A percentile compares a stretch with the other conserved stretches of the same genome.
Evolutionary conservation across 1,140 invertebrate species (phyloP).

Genomic region (Trichonephila inaurata): DNA sequence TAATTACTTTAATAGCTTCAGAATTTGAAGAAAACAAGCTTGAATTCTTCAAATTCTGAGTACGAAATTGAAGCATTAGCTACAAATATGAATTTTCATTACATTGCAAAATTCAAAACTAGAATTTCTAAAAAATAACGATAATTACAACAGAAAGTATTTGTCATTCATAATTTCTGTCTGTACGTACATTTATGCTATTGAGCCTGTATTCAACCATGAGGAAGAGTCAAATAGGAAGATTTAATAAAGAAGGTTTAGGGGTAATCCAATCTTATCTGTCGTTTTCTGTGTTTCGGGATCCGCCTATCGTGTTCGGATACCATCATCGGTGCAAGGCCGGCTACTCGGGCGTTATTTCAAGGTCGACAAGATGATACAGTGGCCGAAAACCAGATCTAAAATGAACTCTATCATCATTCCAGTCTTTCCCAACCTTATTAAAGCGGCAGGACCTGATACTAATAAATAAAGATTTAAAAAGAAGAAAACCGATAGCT

Average conservation of each 20-base stretch:
- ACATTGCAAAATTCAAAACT: too few species aligned
- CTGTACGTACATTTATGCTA: not conserved
- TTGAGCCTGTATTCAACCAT: not conserved
- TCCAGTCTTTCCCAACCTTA: slow-evolving; percentile 24
- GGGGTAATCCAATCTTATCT: slow-evolving; percentile 22
- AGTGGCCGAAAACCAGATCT: slow-evolving; percentile 38
- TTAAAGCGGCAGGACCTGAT: slow-evolving; percentile 37
- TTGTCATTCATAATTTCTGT: too few species aligned
- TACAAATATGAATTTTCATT: too few species aligned
- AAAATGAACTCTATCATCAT: slow-evolving; percentile 22
- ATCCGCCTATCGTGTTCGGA: not conserved
- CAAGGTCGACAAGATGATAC: slow-evolving; percentile 46
- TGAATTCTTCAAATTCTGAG: too few species aligned
- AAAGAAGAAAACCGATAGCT: not conserved
- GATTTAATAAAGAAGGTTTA: not conserved
- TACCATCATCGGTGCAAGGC: slow-evolving; percentile 2
- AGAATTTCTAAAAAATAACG: too few species aligned
- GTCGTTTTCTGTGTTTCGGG: not conserved
- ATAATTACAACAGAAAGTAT: too few species aligned
- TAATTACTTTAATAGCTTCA: too few species aligned
- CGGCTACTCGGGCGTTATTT: slow-evolving; percentile 4
- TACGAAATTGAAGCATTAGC: too few species aligned
- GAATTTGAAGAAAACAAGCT: too few species aligned
- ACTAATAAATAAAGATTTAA: slow-evolving; percentile 23
- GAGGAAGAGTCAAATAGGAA: not conserved